Percentiles rank a stretch among this genome's conserved stretches.
Conservation (phyloP, 1,140 invertebrate species). For the Caenorhabditis remanei region DNA sequence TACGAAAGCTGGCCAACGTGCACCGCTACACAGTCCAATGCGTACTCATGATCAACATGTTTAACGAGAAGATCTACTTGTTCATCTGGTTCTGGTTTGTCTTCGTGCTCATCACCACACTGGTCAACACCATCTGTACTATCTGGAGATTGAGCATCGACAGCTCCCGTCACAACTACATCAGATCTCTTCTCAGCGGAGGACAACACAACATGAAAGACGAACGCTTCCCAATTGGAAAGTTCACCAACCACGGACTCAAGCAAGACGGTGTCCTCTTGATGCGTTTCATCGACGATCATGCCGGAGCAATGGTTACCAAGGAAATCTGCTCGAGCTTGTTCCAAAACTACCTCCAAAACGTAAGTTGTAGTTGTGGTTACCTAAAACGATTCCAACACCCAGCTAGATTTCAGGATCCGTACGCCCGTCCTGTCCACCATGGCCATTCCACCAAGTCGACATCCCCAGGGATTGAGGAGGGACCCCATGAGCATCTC, state of each 20-base stretch:
- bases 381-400: neutral
- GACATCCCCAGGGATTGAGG: constrained; percentile 46
- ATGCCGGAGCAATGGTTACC: constrained; percentile 77
- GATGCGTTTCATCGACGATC: constrained; percentile 76
- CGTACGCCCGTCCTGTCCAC: neutral
- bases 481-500: constrained; percentile 55
- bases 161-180: constrained; percentile 60
- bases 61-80: constrained; percentile 77
- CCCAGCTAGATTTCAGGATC: neutral
- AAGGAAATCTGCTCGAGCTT: constrained; percentile 68
- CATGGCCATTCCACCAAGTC: constrained; percentile 47
- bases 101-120: constrained; percentile 73
- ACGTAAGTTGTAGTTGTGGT: neutral
- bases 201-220: constrained; percentile 37
- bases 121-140: constrained; percentile 77
- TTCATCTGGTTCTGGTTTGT: constrained; percentile 78
- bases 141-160: constrained; percentile 64
- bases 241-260: constrained; percentile 68
- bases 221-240: constrained; percentile 53
- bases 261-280: constrained; percentile 73
- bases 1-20: constrained; percentile 78
- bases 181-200: constrained; percentile 46
- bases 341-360: constrained; percentile 67
- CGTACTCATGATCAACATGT: constrained; percentile 79
- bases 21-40: constrained; percentile 78